Conservation (phyloP, 2,888 invertebrate genomes). For the Heliothis peltigera region DNA sequence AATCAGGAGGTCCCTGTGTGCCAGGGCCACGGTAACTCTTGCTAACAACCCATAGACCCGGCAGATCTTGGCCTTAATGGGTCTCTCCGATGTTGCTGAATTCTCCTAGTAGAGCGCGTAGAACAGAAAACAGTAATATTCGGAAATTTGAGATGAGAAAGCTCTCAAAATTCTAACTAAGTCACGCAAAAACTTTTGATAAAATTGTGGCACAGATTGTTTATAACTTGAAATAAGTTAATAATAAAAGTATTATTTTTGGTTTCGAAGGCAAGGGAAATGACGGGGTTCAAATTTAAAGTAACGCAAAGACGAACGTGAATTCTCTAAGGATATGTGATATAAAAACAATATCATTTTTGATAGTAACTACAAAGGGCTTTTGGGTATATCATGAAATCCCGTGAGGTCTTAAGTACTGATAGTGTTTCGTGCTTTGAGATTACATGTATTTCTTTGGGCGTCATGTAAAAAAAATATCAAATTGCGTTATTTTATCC, state of each 20-base stretch:
- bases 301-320: no score
- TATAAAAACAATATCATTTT: not conserved
- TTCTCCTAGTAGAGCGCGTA: no score
- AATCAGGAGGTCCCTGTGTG: no score
- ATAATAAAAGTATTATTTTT: not conserved
- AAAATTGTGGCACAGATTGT: no score
- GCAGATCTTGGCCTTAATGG: no score
- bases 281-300: not conserved
- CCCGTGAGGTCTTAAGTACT: not conserved
- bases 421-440: not conserved
- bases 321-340: not conserved
- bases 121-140: no score
- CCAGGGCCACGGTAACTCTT: no score
- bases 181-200: not conserved
- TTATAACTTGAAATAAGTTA: not conserved
- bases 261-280: not conserved
- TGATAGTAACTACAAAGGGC: not conserved
- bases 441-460: not conserved
- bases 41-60: no score
- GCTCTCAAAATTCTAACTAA: not conserved
- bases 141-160: no score
- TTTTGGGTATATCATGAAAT: not conserved
- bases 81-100: no score
- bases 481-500: no score
- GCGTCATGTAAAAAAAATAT: no score